Evolutionary conservation across 92 coral and sea anemone species (phyloP).

Genomic region (Isaurus tuberculatus): DNA sequence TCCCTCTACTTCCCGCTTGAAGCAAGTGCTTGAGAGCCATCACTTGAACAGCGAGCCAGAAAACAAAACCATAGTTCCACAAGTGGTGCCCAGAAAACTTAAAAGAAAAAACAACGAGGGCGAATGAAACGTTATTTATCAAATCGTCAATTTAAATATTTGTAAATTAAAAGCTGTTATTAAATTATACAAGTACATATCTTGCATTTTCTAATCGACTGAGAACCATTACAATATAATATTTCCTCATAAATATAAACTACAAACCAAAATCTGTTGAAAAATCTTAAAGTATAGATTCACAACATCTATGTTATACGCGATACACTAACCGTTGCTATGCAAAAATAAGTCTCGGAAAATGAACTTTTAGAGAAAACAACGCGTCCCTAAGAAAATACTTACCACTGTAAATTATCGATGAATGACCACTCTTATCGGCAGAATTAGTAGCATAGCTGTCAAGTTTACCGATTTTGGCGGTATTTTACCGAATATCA

Average conservation of each 20-base stretch:
- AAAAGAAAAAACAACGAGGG: slow-evolving; percentile 2
- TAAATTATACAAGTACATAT: not conserved
- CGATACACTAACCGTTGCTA: slow-evolving; percentile 19
- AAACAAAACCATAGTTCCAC: slow-evolving; percentile 25
- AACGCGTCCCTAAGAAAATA: slow-evolving; percentile 36
- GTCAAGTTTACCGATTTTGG: not conserved
- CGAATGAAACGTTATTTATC: not conserved
- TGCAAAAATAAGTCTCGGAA: not conserved
- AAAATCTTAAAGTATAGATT: not conserved
- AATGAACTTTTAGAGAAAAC: not conserved
- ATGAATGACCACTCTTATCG: slow-evolving; percentile 18
- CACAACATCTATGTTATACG: slow-evolving; percentile 3
- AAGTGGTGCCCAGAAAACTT: slow-evolving; percentile 24
- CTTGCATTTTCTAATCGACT: not conserved
- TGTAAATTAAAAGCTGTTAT: not conserved
- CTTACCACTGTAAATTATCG: slow-evolving; percentile 18
- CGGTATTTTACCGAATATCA: too few relatives aligned
- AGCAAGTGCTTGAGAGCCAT: slow-evolving; percentile 13
- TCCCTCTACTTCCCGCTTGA: slow-evolving; percentile 25
- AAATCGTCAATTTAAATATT: not conserved
- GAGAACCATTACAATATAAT: not conserved
- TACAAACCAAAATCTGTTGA: not conserved
- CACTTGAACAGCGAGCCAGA: slow-evolving; percentile 21
- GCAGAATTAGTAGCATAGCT: slow-evolving; percentile 14
- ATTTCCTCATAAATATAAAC: not conserved